Evolutionary conservation across 2,797 vertebrate species (phyloP), one percentile per base, ranked within the genome.

Genomic region (Girardinus metallicus): DNA sequence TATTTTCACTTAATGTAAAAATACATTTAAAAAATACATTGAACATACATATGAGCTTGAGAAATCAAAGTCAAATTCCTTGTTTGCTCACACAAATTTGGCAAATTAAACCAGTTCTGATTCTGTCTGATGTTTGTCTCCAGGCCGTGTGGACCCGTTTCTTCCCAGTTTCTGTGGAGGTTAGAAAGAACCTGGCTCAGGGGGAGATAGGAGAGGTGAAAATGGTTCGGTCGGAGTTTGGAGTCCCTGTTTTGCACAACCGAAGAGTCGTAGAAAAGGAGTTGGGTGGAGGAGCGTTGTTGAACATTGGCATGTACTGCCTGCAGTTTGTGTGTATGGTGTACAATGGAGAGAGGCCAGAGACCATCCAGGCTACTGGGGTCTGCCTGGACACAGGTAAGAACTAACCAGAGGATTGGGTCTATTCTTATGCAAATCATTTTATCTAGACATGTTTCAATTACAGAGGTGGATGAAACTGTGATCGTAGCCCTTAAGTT

Each of bases 131-230:
- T 2, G 36, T 41, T 34, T 43, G 36, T 68, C 64, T 77, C n/a
- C 73, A 97, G 97, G 97, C 95, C 1, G 90, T 97, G 36, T 98
- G 97, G 97, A 96, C 95, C 0, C 92, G 96, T 0, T 98, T 97
- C 84, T 98, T 98, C 77, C 97, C 97, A 0, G 96, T 83, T 0
- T 92, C 91, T 0, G 84, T 95, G 75, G 93, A 96, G 91, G 95
- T 98, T 85, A 91, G 89, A 34, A 81, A 91, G 23, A 86, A 96
- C 57, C 87, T 98, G 82, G 89, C 91, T 21, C 91, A 95, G 81
- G 95, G 88, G 5, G 90, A 89, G 5, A 26, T 97, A 36, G 97
- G 97, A 0, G 95, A 97, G 21, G 91, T 97, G 77, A 95, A 95
- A 76, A 77, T 97, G 83, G 95, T 97, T 70, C 92, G 88, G 26